phyloP scores from a whole-genome alignment of 2,113 vertebrate species.

The Crotalus tigris region DNA sequence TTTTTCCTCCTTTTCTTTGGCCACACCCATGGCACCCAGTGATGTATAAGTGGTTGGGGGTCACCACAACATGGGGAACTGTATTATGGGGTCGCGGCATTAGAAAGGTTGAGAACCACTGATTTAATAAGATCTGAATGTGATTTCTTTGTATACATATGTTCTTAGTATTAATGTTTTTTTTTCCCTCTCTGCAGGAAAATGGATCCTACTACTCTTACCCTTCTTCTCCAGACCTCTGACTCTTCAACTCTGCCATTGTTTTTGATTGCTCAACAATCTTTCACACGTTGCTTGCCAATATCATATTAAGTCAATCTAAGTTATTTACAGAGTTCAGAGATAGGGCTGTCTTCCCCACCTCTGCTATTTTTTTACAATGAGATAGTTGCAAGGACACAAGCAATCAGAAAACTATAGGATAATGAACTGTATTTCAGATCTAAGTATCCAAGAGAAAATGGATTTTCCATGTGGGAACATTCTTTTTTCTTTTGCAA shows the following conservation, averaged over 20 bases:
- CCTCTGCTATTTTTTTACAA: conserved; percentile 82
- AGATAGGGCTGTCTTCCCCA: conserved; percentile 73
- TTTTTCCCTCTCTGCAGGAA: conserved; percentile 65
- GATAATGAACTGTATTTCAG: conserved; percentile 70
- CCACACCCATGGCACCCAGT: no score
- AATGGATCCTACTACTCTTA: conserved; percentile 76
- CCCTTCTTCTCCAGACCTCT: conserved; percentile 75
- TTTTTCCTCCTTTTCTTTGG: no score
- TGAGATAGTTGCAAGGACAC: conserved; percentile 73
- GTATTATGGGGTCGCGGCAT: no score
- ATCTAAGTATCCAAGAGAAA: conserved; percentile 55
- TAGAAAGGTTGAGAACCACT: no score
- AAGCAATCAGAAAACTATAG: conserved; percentile 70
- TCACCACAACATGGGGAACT: no score
- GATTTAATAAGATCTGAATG: background rate
- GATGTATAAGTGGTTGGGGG: no score
- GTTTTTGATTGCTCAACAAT: conserved; percentile 55
- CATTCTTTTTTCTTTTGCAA: conserved; percentile 48
- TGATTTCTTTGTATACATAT: background rate
- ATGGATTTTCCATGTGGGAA: conserved; percentile 11
- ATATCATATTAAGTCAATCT: conserved; percentile 60
- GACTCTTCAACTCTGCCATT: conserved; percentile 52
- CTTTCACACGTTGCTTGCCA: conserved; percentile 55
- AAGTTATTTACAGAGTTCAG: conserved; percentile 67
- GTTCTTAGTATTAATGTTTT: background rate